phyloP scores from a whole-genome alignment of 1,140 invertebrate genomes.

The Ptiloglossa arizonensis region DNA sequence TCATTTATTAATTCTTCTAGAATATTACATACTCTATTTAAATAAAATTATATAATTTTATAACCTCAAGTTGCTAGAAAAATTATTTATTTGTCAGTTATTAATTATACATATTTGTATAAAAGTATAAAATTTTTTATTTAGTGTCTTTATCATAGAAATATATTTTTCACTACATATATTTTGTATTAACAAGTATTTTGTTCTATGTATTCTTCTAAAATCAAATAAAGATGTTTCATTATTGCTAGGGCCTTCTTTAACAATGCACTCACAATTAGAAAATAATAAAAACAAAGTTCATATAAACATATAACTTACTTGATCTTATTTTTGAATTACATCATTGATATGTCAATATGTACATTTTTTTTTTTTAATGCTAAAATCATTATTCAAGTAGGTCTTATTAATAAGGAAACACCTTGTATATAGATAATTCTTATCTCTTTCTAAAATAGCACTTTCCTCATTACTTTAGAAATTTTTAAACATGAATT shows the following conservation, averaged over 20 bases:
- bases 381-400: too few species aligned
- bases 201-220: background rate
- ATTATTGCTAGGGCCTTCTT: too few species aligned
- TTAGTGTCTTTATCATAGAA: constrained; percentile 59
- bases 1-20: background rate
- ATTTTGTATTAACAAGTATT: constrained; percentile 33
- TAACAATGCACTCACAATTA: too few species aligned
- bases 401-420: too few species aligned
- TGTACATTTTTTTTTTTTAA: too few species aligned
- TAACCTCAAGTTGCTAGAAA: constrained; percentile 33
- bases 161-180: constrained; percentile 61
- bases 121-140: constrained; percentile 72
- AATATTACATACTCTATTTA: background rate
- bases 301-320: too few species aligned
- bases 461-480: constrained; percentile 11
- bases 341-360: too few species aligned
- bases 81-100: constrained; percentile 56
- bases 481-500: constrained; percentile 21
- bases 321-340: too few species aligned
- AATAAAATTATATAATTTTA: constrained; percentile 31
- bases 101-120: constrained; percentile 63
- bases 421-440: background rate
- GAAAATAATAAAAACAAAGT: too few species aligned
- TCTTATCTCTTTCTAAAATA: constrained; percentile 13
- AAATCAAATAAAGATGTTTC: background rate